Percentiles rank a stretch among this genome's conserved stretches.
Evolutionary conservation across 2,797 vertebrate genomes (phyloP).

Genomic region (Phrynocephalus guinanensis): DNA sequence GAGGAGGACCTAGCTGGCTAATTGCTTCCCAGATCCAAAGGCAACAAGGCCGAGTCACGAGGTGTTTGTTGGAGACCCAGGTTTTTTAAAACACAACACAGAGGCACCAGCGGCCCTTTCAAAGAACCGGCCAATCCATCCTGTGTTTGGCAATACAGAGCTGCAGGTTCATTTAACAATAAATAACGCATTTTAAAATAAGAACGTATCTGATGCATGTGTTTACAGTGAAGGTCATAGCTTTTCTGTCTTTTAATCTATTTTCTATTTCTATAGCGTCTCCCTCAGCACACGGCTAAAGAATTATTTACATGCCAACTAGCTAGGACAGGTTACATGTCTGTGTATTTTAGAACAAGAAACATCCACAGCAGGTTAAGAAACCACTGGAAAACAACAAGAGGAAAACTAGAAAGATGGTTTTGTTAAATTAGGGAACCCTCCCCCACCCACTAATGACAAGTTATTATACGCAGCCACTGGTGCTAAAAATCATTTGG

Average conservation of each 20-base stretch:
- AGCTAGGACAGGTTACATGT: no score
- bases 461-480: constrained; percentile 8
- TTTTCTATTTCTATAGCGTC: not conserved
- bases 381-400: not conserved
- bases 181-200: constrained; percentile 15
- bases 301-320: not conserved
- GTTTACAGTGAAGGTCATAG: not conserved
- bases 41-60: constrained; percentile 12
- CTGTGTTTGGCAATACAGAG: not conserved
- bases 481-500: constrained; percentile 17
- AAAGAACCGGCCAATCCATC: constrained; percentile 4
- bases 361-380: not conserved
- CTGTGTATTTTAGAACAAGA: not conserved
- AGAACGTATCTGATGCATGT: not conserved
- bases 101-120: not conserved
- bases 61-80: not conserved
- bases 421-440: not conserved
- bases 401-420: not conserved
- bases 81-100: not conserved
- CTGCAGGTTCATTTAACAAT: constrained; percentile 16
- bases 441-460: no score
- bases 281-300: not conserved
- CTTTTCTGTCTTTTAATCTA: constrained; percentile 25
- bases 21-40: constrained; percentile 59
- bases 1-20: constrained; percentile 45